Base-by-base conservation (phyloP, 1,140 invertebrate species). In the Mizuhopecten yessoensis region DNA sequence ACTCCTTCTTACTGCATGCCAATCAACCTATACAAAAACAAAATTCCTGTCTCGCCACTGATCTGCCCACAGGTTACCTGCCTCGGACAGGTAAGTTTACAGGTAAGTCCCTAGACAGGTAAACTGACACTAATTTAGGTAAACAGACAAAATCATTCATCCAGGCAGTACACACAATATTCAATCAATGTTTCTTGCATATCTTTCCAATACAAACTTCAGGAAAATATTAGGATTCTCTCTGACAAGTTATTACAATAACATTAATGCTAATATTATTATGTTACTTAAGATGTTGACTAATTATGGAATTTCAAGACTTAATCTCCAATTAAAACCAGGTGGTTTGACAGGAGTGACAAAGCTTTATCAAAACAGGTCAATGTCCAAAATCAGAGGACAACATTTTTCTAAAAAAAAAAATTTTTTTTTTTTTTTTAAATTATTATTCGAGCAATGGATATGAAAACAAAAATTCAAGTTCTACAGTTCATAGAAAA, bases 21-120 rank as follows among this genome's bases (percentile, higher is more conserved):
- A 75, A 75, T 75, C 57, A 75, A 29, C 57, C 57, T 29, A n/a
- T 23, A 75, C 57, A 75, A 29, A 75, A 75, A 75, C 57, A 75
- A 75, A 75, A 75, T 75, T 75, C 57, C 57, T 75, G 57, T 75
- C 57, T 75, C 57, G 57, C 57, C 57, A 75, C 57, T 75, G 29
- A 75, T 75, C 57, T 75, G 57, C 57, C 57, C n/a, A 75, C 23
- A 75, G 57, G 57, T 75, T n/a, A 75, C 5, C 1, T 29, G 57
- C n/a, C 57, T 29, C 11, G 57, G 57, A 23, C 57, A 75, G 57
- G 23, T 75, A 75, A 75, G 29, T 29, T 75, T 75, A 75, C 57
- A 75, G 57, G 57, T 75, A 45, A 45, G 17, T 7, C 9, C 17
- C 42, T 45, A 45, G 10, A 75, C 57, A 75, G 57, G 15, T 75